Conservation (phyloP, 2,888 invertebrate genomes). For the Acronicta aceris region DNA sequence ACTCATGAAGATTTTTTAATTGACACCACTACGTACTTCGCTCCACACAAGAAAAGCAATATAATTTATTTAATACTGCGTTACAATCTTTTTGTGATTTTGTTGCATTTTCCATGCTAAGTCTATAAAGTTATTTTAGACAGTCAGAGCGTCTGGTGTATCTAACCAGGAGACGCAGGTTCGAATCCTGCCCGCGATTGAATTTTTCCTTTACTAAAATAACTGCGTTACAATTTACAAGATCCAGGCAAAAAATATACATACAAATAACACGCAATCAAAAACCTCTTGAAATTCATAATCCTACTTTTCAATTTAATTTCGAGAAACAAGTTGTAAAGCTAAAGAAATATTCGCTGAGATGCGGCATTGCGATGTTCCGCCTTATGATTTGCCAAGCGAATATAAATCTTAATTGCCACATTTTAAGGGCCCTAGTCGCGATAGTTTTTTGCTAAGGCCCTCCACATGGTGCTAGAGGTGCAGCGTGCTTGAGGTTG, state of each 20-base stretch:
- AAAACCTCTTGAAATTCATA: conserved; percentile 66
- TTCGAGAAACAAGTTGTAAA: conserved; percentile 74
- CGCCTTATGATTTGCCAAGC: conserved; percentile 80
- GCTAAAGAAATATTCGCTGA: conserved; percentile 72
- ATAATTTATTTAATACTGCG: too few species aligned
- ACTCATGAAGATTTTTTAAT: too few species aligned
- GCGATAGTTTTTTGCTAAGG: conserved; percentile 70
- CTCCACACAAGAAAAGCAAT: too few species aligned
- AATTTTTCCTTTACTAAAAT: too few species aligned
- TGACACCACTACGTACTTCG: too few species aligned
- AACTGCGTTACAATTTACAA: background rate
- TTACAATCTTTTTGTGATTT: too few species aligned
- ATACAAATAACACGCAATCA: conserved; percentile 47
- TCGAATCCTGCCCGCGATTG: too few species aligned
- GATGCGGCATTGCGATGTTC: conserved; percentile 72
- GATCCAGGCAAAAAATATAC: conserved; percentile 14
- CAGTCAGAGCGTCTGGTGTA: too few species aligned
- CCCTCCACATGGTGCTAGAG: conserved; percentile 69
- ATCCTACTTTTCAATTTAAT: conserved; percentile 79
- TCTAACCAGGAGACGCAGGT: too few species aligned
- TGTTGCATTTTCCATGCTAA: too few species aligned
- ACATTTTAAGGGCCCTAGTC: conserved; percentile 81
- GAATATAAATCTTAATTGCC: conserved; percentile 84
- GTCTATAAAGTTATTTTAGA: too few species aligned
- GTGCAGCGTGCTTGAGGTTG: conserved; percentile 73